Base-by-base conservation (phyloP, 2,797 vertebrate genomes). In the Potorous gilbertii region DNA sequence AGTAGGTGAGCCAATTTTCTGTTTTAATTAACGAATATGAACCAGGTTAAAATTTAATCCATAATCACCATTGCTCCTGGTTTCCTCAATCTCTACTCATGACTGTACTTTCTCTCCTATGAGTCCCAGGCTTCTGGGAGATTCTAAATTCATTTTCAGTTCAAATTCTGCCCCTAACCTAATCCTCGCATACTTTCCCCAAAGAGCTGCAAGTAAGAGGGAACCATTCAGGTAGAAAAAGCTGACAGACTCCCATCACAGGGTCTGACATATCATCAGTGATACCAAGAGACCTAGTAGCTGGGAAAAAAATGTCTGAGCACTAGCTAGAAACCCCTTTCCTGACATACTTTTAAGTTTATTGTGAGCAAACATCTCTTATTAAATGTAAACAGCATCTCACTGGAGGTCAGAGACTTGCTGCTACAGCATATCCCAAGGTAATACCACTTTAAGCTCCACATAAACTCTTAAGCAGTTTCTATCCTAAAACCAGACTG, bases 401-500 rank as follows among this genome's bases (percentile, higher is more conserved):
- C 4, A 96, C 98, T 92, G 56, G 97, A 98, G 98, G 99, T 98
- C 98, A 98, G 97, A 97, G 97, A 97, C 97, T 97, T 92, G 96
- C 95, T 0, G 5, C 97, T 90, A 96, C 98, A 97, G 97, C 24
- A 4, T 98, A 98, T 98, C 98, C 99, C 98, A 98, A 98, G 98
- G 98, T 99, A 98, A 98, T 99, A 98, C 98, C 98, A 98, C 98
- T 99, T 99, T 99, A 99, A 99, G 98, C 98, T 98, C 97, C 98
- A 98, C 98, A 99, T 99, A 99, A 99, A 99, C 98, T 98, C 98
- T 98, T 98, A 98, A 98, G 97, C 98, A 98, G 98, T 98, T 98
- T 98, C 98, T 98, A 98, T 98, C 99, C 98, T 99, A 98, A 98
- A 99, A 99, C 98, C 98, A 99, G 98, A 99, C 99, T 98, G 97